These are phyloP conservation scores for Oryzias woworae DNA, from an alignment of 2,113 vertebrate genomes.

Conservation along the genomic window DNA sequence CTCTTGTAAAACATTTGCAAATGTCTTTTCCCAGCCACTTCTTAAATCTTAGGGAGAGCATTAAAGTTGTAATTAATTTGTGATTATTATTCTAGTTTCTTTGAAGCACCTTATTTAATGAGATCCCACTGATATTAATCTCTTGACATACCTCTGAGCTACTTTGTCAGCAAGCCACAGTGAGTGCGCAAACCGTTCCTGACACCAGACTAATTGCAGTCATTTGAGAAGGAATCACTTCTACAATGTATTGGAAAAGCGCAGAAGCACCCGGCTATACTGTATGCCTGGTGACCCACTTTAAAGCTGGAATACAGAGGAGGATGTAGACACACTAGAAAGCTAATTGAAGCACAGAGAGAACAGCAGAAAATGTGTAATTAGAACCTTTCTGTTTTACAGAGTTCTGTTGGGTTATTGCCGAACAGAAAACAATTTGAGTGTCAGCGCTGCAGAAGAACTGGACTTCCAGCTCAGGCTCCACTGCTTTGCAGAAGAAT, in stretches of 20 bases:
- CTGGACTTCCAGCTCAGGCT: constrained; percentile 14
- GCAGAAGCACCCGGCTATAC: constrained; percentile 31
- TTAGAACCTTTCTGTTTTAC: constrained; percentile 1
- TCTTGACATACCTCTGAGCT: constrained; percentile 66
- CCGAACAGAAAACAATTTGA: constrained; percentile 15
- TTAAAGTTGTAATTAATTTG: constrained; percentile 59
- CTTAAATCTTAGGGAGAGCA: constrained; percentile 29
- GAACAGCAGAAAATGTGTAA: constrained; percentile 25
- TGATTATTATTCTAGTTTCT: constrained; percentile 48
- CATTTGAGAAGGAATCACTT: constrained; percentile 72
- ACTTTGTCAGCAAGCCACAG: constrained; percentile 63
- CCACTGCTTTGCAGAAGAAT: constrained; percentile 29
- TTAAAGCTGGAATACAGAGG: constrained; percentile 23
- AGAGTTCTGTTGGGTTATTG: constrained; percentile 10
- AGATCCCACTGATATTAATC: constrained; percentile 71
- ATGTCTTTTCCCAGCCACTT: background rate
- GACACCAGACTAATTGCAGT: constrained; percentile 79
- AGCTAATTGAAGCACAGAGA: constrained; percentile 46
- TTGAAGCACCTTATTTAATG: constrained; percentile 59
- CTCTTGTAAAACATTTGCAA: background rate
- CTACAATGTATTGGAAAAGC: constrained; percentile 61
- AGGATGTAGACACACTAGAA: constrained; percentile 38
- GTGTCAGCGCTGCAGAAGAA: constrained; percentile 5
- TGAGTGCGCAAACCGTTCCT: constrained; percentile 60
- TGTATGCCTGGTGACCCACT: constrained; percentile 39